Evolutionary conservation across 2,113 vertebrate species (phyloP), one percentile per base, ranked within the genome.

Genomic region (Xenopus borealis): DNA sequence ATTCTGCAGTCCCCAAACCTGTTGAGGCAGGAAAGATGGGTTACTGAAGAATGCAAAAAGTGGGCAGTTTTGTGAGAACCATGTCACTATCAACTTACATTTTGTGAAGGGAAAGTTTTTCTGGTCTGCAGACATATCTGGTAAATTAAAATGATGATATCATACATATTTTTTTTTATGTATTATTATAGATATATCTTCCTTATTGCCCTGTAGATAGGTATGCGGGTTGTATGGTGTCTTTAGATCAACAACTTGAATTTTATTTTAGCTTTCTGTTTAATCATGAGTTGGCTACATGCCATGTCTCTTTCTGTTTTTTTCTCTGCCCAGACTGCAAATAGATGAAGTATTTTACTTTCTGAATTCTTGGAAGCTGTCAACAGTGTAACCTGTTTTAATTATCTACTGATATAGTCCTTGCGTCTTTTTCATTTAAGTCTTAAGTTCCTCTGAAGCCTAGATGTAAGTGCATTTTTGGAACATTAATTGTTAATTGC

Each of bases 251-350:
- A 78, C 55, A 46, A 80, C 84, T 82, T 78, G 75, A 84, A 79
- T 72, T 78, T 83, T 0, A 0, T 62, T 81, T 81, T 79, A 80
- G 80, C 83, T 84, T 80, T 81, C 81, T 81, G 79, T 66, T 86
- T 80, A 78, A 71, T 86, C 83, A 79, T 72, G 79, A 53, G 67
- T 85, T 86, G 85, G 85, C 83, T 71, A 83, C 78, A 76, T 81
- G 84, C 86, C 84, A 83, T 78, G 79, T 72, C 77, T 79, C 80
- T 78, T 83, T 82, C 86, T 88, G 84, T 2, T 68, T 10, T 83
- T 79, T 82, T 18, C n/a, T 46, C 13, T 46, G 63, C 7, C 63
- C 63, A 66, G 63, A 66, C 19, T 46, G 33, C 33, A 9, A 18
- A 8, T 66, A 45, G 19, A n/a, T 46, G 9, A 46, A 66, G 10